These are phyloP conservation scores for Aporophyla nigra DNA, from an alignment of 2,888 invertebrate species.

Conservation along the genomic window DNA sequence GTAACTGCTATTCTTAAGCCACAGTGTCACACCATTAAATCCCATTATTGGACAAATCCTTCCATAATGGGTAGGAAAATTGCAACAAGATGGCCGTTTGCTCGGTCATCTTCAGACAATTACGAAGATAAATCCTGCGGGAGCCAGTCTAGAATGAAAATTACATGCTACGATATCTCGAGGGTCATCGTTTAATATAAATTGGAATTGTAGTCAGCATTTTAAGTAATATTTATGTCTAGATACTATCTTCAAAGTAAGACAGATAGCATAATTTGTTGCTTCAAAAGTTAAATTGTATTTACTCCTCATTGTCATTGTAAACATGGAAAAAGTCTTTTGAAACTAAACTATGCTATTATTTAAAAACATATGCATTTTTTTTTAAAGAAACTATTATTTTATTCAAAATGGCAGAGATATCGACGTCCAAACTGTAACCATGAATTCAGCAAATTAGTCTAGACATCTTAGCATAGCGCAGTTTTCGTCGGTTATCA, in stretches of 20 bases:
- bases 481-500: no score
- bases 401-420: no score
- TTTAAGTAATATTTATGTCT: conserved; percentile 1
- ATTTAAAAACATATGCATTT: no score
- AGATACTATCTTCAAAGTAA: neutral
- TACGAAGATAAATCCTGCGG: conserved; percentile 24
- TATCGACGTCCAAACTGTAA: no score
- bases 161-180: conserved; percentile 22
- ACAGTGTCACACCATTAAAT: no score
- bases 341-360: neutral
- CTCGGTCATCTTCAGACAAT: conserved; percentile 39
- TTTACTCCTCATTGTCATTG: neutral
- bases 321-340: neutral
- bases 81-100: conserved; percentile 16
- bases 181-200: conserved; percentile 19
- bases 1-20: neutral
- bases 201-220: conserved; percentile 32
- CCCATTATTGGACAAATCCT: neutral
- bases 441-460: no score
- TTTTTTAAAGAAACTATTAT: no score
- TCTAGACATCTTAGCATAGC: no score
- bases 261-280: neutral
- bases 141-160: conserved; percentile 40
- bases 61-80: conserved; percentile 8
- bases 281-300: neutral